These are phyloP conservation scores for Deilephila elpenor DNA, from an alignment of 2,888 invertebrate genomes.

Conservation along the genomic window DNA sequence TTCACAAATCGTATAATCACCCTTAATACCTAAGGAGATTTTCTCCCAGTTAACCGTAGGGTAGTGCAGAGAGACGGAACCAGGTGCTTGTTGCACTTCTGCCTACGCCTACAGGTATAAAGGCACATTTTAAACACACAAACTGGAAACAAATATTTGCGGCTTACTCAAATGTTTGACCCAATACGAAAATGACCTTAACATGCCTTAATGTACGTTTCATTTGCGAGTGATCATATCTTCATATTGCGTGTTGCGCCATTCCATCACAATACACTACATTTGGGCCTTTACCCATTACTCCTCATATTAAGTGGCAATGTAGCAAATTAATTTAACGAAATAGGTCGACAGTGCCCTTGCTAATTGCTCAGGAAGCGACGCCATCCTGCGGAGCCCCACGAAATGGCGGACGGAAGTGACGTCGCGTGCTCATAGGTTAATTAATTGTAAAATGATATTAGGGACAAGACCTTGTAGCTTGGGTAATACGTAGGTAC, in stretches of 20 bases:
- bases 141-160: not conserved
- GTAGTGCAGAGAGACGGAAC: no score
- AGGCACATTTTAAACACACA: not conserved
- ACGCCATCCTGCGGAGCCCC: constrained; percentile 51
- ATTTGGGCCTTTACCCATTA: not conserved
- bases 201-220: not conserved
- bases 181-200: not conserved
- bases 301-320: constrained; percentile 14
- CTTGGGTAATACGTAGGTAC: not conserved
- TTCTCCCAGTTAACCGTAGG: no score
- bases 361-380: constrained; percentile 43
- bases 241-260: not conserved
- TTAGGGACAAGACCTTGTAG: constrained; percentile 5
- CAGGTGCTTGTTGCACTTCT: no score
- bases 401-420: constrained; percentile 29
- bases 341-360: constrained; percentile 26
- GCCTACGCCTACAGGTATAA: no score
- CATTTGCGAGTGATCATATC: not conserved
- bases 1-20: no score
- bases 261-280: not conserved
- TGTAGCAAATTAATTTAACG: constrained; percentile 24
- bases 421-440: constrained; percentile 18
- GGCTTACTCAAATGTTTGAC: not conserved
- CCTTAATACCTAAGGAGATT: no score
- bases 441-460: constrained; percentile 23